Evolutionary conservation across 2,113 vertebrate genomes (phyloP), one percentile per base, ranked within the genome.

Genomic region (Archocentrus centrarchus): DNA sequence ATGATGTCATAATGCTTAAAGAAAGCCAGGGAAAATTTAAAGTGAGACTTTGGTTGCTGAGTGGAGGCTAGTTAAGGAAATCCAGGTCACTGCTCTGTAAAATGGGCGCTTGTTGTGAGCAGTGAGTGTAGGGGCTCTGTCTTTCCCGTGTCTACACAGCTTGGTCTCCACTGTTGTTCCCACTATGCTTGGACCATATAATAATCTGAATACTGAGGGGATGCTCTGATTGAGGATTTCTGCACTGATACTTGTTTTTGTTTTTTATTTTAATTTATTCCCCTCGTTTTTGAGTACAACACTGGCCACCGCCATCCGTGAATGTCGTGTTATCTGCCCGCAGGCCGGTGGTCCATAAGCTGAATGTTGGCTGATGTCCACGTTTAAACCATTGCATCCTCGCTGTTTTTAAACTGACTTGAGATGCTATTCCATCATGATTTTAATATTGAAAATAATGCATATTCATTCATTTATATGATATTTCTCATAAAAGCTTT

Each of bases 31-130:
- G 70, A 89, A 59, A 84, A 84, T 91, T 91, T 92, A 92, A 90
- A 91, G 84, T 17, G 59, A 90, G 87, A 82, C 86, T 83, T 78
- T 8, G 5, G 76, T 89, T 70, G 75, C 78, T 39, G 81, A 80
- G 88, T 80, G 63, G 81, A 81, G 78, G 88, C 79, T 75, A 82
- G 91, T 82, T 88, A 81, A 86, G 37, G 58, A 91, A 94, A 94
- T 94, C 86, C 93, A 94, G 92, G 93, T 93, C 93, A 93, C 82
- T 77, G 89, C 87, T 89, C 85, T 86, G 87, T 88, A 80, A 93
- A 93, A 94, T 91, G 87, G 88, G 77, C 5, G 83, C 82, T 75
- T 89, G 83, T 88, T 91, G 91, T 91, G 75, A 86, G 81, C 87
- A 62, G 63, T 84, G 88, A 88, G 75, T 91, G 82, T 89, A 64